Evolutionary conservation across 2,888 invertebrate genomes (phyloP).

Genomic region (Idaea dimidiata): DNA sequence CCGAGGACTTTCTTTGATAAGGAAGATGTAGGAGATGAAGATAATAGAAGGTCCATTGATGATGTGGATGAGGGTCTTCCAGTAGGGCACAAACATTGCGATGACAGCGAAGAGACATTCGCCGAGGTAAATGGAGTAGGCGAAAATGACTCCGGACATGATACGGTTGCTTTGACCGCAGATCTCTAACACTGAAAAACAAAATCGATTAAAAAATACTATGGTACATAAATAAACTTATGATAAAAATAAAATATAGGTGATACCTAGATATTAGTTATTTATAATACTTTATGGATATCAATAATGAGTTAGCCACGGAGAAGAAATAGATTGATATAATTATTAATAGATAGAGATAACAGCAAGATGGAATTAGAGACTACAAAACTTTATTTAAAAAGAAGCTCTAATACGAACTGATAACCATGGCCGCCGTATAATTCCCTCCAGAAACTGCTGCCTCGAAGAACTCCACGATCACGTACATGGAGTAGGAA

Average conservation of each 20-base stretch:
- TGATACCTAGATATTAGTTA: too few species aligned
- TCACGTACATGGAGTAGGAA: constrained; percentile 50
- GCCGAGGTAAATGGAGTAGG: constrained; percentile 59
- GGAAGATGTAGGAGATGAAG: constrained; percentile 44
- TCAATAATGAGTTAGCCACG: too few species aligned
- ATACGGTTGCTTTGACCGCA: constrained; percentile 50
- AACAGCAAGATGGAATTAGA: too few species aligned
- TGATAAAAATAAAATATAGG: too few species aligned
- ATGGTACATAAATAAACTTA: background rate
- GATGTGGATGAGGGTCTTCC: constrained; percentile 58
- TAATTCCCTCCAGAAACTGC: constrained; percentile 53
- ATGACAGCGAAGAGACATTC: constrained; percentile 56
- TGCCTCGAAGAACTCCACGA: constrained; percentile 59
- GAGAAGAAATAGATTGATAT: too few species aligned
- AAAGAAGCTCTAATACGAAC: constrained; percentile 38
- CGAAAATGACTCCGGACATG: constrained; percentile 54
- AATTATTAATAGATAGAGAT: too few species aligned
- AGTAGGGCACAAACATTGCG: constrained; percentile 59
- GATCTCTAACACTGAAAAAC: constrained; percentile 60
- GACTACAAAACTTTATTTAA: background rate
- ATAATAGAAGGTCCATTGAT: constrained; percentile 56
- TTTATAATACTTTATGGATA: too few species aligned
- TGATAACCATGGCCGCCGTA: constrained; percentile 52
- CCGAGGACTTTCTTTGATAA: constrained; percentile 60
- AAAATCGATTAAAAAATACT: constrained; percentile 7